These are phyloP conservation scores for Malurus splendens DNA, from an alignment of 2,797 vertebrate species.

Conservation along the genomic window DNA sequence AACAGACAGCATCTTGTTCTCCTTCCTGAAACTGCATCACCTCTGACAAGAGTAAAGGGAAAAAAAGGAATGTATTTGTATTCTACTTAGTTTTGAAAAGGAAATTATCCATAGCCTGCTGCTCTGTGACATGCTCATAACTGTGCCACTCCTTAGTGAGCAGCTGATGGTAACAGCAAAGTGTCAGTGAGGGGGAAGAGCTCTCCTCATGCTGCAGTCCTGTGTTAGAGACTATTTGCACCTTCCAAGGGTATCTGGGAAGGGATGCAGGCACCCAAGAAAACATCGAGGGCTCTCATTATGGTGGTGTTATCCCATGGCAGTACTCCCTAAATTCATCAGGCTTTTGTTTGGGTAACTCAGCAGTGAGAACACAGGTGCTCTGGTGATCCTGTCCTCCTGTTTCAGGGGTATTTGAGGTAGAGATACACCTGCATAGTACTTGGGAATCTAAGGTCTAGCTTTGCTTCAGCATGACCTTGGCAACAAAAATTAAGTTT, in stretches of 20 bases:
- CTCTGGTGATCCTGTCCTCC: background rate
- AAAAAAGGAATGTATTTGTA: background rate
- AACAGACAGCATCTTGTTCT: background rate
- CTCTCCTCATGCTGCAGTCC: accelerated
- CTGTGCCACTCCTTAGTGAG: background rate
- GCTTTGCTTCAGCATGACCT: background rate
- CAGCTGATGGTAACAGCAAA: background rate
- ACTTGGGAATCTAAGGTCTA: background rate
- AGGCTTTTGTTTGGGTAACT: background rate
- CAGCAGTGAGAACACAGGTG: background rate
- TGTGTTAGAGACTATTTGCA: background rate
- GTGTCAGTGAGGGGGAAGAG: background rate
- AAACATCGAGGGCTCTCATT: background rate
- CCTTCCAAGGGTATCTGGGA: background rate
- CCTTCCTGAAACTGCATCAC: background rate
- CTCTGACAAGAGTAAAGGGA: background rate
- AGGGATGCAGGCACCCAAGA: background rate
- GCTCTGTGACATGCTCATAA: background rate
- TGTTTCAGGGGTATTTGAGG: background rate
- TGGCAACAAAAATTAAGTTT: background rate
- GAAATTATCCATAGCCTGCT: background rate
- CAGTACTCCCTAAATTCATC: background rate
- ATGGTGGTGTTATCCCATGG: background rate
- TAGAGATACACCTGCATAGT: accelerated
- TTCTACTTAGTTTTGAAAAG: background rate